Evolutionary conservation across 2,797 vertebrate species (phyloP).

Genomic region (Gambusia yucatana): DNA sequence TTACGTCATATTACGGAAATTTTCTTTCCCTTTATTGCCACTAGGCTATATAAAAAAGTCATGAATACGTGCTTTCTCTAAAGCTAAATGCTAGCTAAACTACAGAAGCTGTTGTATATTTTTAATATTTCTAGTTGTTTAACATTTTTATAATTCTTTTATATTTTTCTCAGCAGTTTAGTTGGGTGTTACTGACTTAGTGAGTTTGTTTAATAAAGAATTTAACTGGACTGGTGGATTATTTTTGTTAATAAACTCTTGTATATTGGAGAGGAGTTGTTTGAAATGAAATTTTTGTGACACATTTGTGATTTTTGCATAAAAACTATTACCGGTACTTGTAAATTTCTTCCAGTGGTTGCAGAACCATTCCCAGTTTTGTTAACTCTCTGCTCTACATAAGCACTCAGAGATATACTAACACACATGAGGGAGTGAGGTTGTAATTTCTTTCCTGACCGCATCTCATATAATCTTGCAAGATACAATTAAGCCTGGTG

Average conservation of each 20-base stretch:
- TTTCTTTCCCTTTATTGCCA: neutral
- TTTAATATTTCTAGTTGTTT: no score
- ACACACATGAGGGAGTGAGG: slow-evolving; percentile 4
- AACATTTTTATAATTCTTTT: no score
- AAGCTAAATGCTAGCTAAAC: neutral
- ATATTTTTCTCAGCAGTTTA: no score
- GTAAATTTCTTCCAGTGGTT: neutral
- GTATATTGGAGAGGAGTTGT: neutral
- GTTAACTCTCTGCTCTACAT: slow-evolving; percentile 16
- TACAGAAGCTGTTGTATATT: neutral
- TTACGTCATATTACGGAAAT: neutral
- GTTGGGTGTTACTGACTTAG: no score
- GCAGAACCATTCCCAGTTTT: neutral
- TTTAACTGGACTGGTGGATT: neutral
- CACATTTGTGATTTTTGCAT: neutral
- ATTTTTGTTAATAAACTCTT: neutral
- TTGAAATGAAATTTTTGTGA: neutral
- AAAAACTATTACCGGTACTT: neutral
- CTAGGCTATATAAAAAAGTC: neutral
- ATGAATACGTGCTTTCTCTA: neutral
- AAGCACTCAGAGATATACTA: slow-evolving; percentile 21
- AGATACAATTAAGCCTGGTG: slow-evolving; percentile 62
- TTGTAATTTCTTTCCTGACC: slow-evolving; percentile 32
- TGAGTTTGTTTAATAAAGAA: no score
- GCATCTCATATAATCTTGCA: slow-evolving; percentile 44